phyloP scores from a whole-genome alignment of 2,113 vertebrate species.

The Xiphorhynchus elegans region DNA sequence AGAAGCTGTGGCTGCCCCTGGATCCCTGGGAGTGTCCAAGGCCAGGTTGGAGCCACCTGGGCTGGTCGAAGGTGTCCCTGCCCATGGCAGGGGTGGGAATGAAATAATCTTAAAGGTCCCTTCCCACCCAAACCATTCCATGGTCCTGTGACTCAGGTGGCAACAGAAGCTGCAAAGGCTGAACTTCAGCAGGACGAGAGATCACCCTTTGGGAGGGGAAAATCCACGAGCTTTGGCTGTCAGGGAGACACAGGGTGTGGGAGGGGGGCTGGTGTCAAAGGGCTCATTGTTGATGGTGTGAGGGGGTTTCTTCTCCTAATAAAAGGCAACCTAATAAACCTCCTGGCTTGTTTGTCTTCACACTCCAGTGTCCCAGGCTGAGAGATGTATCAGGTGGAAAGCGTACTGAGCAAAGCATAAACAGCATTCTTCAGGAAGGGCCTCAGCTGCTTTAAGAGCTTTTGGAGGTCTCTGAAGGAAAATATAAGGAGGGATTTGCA shows the following conservation, averaged over 20 bases:
- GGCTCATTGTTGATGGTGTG: not conserved
- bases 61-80: accelerated
- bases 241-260: not conserved
- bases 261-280: not conserved
- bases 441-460: slow-evolving; percentile 15
- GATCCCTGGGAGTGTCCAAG: accelerated
- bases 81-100: accelerated
- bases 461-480: slow-evolving; percentile 13
- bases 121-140: not conserved
- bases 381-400: not conserved
- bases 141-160: not conserved
- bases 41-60: accelerated
- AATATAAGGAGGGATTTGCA: slow-evolving; percentile 38
- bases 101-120: accelerated
- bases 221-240: not conserved
- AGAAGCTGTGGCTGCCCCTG: not conserved
- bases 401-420: not conserved
- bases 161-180: not conserved
- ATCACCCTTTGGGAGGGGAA: not conserved
- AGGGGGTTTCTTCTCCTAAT: not conserved
- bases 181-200: not conserved
- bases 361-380: not conserved
- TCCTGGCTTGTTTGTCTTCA: slow-evolving; percentile 15
- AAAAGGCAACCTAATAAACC: slow-evolving; percentile 23
- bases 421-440: slow-evolving; percentile 27